Conservation (phyloP, 2,888 invertebrate species). For the Phalangium opilio region DNA sequence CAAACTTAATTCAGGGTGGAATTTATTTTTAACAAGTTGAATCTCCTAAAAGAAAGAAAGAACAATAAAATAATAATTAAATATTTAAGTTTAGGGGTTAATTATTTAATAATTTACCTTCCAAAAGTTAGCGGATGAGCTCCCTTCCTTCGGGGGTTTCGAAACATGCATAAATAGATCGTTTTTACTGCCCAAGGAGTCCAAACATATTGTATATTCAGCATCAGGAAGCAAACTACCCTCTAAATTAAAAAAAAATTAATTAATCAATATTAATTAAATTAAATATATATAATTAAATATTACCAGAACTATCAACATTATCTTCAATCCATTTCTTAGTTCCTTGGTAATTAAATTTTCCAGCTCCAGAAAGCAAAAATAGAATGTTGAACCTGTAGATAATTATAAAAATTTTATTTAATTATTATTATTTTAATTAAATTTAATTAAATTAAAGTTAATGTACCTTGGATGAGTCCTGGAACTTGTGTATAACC, state of each 20-base stretch:
- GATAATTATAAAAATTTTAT: background rate
- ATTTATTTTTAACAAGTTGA: slow-evolving; percentile 39
- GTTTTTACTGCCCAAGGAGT: slow-evolving; percentile 47
- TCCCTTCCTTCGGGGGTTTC: slow-evolving; percentile 77
- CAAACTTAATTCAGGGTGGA: slow-evolving; percentile 35
- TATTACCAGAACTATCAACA: slow-evolving; percentile 62
- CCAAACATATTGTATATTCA: slow-evolving; percentile 75
- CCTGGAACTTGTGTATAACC: slow-evolving; percentile 57
- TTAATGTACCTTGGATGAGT: slow-evolving; percentile 37
- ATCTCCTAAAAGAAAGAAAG: slow-evolving; percentile 38
- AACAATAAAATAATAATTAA: slow-evolving; percentile 1
- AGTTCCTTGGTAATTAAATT: slow-evolving; percentile 83
- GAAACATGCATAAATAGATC: slow-evolving; percentile 51
- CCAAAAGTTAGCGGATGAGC: slow-evolving; percentile 43
- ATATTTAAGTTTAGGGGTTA: background rate
- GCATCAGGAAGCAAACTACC: slow-evolving; percentile 50
- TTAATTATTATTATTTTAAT: background rate
- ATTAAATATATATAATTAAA: slow-evolving; percentile 5
- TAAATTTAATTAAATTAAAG: background rate
- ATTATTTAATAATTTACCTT: slow-evolving; percentile 29
- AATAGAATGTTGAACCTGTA: slow-evolving; percentile 54
- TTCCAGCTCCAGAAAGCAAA: slow-evolving; percentile 74
- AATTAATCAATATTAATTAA: slow-evolving; percentile 1
- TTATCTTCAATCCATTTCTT: slow-evolving; percentile 94
- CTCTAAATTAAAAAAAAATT: slow-evolving; percentile 11